Conservation (phyloP, 2,888 invertebrate genomes). For the Cancer borealis region DNA sequence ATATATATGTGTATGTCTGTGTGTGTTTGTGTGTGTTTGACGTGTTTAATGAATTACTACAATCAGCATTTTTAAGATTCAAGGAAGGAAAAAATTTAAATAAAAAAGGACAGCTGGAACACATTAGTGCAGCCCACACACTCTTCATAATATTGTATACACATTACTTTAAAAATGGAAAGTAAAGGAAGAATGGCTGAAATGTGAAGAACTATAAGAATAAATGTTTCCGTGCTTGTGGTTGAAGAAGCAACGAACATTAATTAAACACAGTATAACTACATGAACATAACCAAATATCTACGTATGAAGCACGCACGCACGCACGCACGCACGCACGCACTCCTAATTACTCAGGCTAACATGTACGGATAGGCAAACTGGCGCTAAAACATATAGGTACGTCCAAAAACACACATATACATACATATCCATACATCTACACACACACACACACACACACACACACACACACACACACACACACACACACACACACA, state of each 20-base stretch:
- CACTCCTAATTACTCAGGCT: neutral
- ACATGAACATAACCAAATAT: neutral
- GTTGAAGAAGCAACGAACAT: too few relatives aligned
- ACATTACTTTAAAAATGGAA: neutral
- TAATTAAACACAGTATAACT: neutral
- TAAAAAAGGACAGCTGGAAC: too few relatives aligned
- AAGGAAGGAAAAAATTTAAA: too few relatives aligned
- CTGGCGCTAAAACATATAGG: neutral
- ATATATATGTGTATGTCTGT: neutral
- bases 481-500: constrained; percentile 45
- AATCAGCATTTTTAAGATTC: too few relatives aligned
- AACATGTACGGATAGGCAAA: constrained; percentile 5
- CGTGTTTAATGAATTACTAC: too few relatives aligned
- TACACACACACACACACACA: constrained; percentile 39
- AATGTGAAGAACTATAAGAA: neutral
- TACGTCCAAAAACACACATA: neutral
- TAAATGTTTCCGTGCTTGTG: neutral
- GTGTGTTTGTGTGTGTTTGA: too few relatives aligned
- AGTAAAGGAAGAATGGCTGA: neutral
- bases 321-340: constrained; percentile 41
- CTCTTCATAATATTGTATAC: too few relatives aligned
- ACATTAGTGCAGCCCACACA: too few relatives aligned
- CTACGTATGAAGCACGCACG: neutral
- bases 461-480: constrained; percentile 47
- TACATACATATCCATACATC: neutral